phyloP scores from a whole-genome alignment of 1,140 invertebrate genomes.

The Chelonus insularis region DNA sequence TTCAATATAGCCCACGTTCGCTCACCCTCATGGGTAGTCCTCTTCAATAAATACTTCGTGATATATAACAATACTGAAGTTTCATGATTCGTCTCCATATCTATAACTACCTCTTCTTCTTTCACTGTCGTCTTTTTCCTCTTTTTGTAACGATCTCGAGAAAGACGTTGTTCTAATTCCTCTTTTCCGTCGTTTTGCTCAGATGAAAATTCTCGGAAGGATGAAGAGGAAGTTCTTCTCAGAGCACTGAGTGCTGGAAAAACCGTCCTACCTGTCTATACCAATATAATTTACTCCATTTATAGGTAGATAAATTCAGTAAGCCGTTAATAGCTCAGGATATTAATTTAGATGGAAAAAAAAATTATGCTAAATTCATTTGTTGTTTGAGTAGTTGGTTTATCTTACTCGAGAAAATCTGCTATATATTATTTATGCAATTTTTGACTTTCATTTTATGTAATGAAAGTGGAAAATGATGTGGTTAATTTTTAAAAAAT shows the following conservation, averaged over 20 bases:
- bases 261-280: constrained; percentile 1
- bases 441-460: too few relatives aligned
- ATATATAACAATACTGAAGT: constrained; percentile 3
- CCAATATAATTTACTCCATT: constrained; percentile 18
- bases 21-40: constrained; percentile 9
- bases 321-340: too few relatives aligned
- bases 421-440: too few relatives aligned
- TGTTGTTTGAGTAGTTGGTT: too few relatives aligned
- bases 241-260: not conserved
- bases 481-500: too few relatives aligned
- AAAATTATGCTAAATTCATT: too few relatives aligned
- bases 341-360: too few relatives aligned
- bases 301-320: too few relatives aligned
- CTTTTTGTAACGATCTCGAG: constrained; percentile 8
- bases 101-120: not conserved
- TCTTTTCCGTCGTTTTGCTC: constrained; percentile 1
- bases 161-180: constrained; percentile 30
- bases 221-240: not conserved
- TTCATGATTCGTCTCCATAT: constrained; percentile 5
- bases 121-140: constrained; percentile 2
- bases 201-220: constrained; percentile 20
- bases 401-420: too few relatives aligned
- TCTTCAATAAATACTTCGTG: constrained; percentile 16
- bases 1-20: constrained; percentile 17
- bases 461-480: too few relatives aligned